Evolutionary conservation across 2,888 invertebrate genomes (phyloP), one percentile per base, ranked within the genome.

Genomic region (Drosophila borealis): DNA sequence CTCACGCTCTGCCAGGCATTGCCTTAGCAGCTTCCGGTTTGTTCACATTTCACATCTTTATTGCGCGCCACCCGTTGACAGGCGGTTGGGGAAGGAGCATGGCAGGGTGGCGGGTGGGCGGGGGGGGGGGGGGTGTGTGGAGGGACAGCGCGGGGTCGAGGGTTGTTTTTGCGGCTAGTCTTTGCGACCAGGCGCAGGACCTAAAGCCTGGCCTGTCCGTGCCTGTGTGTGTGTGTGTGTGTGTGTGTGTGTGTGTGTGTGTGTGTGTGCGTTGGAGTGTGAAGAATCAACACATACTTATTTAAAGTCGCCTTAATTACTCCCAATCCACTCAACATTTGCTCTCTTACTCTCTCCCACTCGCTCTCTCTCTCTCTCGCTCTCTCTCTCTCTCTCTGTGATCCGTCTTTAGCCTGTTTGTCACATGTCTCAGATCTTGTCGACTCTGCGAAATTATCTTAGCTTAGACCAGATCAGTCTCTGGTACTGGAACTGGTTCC

Each of bases 231-330:
- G 14, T 13, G 34, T 17, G 6, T 41, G 14, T 19, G 34, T 49
- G 53, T 39, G 6, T 36, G 5, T 51, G 34, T 29, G 33, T 48
- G n/a, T 39, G 51, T 29, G 57, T 53, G 17, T 14, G 42, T 29
- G 11, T 54, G 41, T 45, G 42, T 53, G 60, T 72, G 49, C 66
- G 17, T 54, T 73, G 37, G 54, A 67, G 74, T 73, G 74, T 74
- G 57, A 73, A 74, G 29, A 72, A 69, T 76, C 76, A 78, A 72
- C 73, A 78, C 79, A 76, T 57, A 61, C 70, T 78, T 65, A 78
- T 73, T 60, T 46, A 50, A 78, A 78, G 46, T 63, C 74, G 59
- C 33, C 46, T 49, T 74, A 66, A 76, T 78, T 69, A 74, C 61
- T 57, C 36, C 13, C 17, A 46, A 51, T 56, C 41, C 56, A 68